These are phyloP conservation scores for Alauda arvensis DNA, from an alignment of 2,797 vertebrate genomes.

Conservation along the genomic window DNA sequence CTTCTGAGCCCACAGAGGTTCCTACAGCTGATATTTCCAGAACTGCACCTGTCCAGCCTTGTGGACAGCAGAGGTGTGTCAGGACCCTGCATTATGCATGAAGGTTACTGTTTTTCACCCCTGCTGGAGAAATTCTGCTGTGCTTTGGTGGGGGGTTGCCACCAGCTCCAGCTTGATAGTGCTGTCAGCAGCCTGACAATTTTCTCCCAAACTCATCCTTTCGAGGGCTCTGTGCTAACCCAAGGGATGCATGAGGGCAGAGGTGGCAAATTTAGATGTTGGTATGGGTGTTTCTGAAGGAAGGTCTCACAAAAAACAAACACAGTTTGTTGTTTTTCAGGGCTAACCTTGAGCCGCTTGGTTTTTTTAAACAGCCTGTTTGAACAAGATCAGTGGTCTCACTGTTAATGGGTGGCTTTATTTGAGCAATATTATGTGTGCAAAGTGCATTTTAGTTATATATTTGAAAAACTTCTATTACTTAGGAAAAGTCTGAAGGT, in stretches of 20 bases:
- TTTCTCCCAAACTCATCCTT: background rate
- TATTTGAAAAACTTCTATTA: background rate
- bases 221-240: background rate
- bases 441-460: background rate
- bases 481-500: background rate
- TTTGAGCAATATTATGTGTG: background rate
- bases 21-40: background rate
- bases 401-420: background rate
- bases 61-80: background rate
- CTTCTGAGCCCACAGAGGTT: background rate
- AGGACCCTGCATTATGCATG: background rate
- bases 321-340: background rate
- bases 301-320: background rate
- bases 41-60: fast-evolving
- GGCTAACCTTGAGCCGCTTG: background rate
- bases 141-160: background rate
- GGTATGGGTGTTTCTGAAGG: background rate
- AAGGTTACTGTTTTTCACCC: background rate
- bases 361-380: background rate
- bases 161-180: fast-evolving
- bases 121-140: background rate
- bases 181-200: background rate
- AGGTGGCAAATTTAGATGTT: background rate
- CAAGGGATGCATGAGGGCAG: fast-evolving
- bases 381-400: background rate